Evolutionary conservation across 1,140 invertebrate genomes (phyloP).

Genomic region (Pteromalus puparum): DNA sequence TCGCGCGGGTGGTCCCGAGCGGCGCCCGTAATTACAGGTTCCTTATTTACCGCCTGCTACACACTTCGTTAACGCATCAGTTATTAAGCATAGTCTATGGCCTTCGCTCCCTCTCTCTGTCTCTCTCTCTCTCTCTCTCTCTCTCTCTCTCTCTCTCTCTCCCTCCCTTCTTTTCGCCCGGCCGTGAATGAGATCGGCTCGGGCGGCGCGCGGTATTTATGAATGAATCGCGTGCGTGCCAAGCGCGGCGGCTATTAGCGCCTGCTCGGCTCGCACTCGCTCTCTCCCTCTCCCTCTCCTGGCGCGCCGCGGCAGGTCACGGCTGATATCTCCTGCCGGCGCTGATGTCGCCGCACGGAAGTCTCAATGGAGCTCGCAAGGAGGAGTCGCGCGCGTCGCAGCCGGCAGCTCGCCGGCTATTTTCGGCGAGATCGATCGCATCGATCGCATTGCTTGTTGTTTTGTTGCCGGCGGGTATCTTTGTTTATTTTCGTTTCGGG

Average conservation of each 20-base stretch:
- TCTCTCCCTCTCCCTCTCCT: slow-evolving; percentile 17
- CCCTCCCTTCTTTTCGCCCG: slow-evolving; percentile 5
- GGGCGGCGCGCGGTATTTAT: slow-evolving; percentile 56
- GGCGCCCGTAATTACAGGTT: slow-evolving; percentile 74
- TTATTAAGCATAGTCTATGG: slow-evolving; percentile 70
- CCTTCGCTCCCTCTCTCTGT: no score
- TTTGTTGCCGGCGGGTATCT: no score
- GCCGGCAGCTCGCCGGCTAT: no score
- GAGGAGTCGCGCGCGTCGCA: no score
- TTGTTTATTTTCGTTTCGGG: not conserved
- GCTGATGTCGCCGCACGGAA: not conserved
- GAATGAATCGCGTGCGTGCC: slow-evolving; percentile 67
- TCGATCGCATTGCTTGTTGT: no score
- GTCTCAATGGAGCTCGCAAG: no score
- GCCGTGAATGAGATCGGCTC: slow-evolving; percentile 56
- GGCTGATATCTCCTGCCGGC: no score
- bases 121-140: no score
- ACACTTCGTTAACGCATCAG: slow-evolving; percentile 75
- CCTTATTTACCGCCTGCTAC: slow-evolving; percentile 75
- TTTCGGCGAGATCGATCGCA: no score
- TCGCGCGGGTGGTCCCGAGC: slow-evolving; percentile 67
- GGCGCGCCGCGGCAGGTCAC: not conserved
- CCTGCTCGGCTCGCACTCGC: slow-evolving; percentile 7
- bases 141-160: not conserved
- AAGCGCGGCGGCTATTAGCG: slow-evolving; percentile 54